Conservation (phyloP, 64 coral and sea anemone genomes). For the Pachyseris speciosa region DNA sequence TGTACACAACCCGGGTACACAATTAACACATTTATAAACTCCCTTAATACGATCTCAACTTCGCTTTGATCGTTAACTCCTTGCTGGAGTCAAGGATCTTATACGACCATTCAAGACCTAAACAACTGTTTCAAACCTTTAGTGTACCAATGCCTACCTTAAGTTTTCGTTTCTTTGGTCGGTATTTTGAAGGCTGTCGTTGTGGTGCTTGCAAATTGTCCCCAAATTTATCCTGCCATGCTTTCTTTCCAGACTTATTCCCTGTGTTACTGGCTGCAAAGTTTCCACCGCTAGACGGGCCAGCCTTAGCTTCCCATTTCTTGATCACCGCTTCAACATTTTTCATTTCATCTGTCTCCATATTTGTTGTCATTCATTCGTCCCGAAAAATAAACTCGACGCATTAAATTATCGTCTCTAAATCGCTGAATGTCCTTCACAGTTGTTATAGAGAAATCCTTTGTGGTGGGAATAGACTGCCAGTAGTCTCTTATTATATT, state of each 20-base stretch:
- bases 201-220: conserved; percentile 25
- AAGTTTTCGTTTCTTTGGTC: conserved; percentile 10
- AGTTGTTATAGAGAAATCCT: too few relatives aligned
- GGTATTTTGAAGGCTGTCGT: conserved; percentile 1
- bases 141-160: too few relatives aligned
- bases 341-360: conserved; percentile 49
- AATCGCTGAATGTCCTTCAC: neutral
- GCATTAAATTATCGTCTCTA: neutral
- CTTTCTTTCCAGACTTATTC: conserved; percentile 4
- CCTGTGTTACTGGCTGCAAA: neutral
- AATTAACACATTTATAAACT: too few relatives aligned
- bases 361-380: neutral
- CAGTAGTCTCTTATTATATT: too few relatives aligned
- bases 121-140: too few relatives aligned
- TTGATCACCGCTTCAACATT: conserved; percentile 19
- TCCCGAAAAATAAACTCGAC: neutral
- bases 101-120: too few relatives aligned
- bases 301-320: conserved; percentile 55
- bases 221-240: conserved; percentile 32
- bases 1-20: neutral
- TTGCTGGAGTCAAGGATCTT: too few relatives aligned
- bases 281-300: neutral
- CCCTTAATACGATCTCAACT: too few relatives aligned
- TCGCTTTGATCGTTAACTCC: too few relatives aligned
- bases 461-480: too few relatives aligned